These are phyloP conservation scores for Salvelinus alpinus DNA, from an alignment of 2,113 vertebrate genomes.

Conservation along the genomic window DNA sequence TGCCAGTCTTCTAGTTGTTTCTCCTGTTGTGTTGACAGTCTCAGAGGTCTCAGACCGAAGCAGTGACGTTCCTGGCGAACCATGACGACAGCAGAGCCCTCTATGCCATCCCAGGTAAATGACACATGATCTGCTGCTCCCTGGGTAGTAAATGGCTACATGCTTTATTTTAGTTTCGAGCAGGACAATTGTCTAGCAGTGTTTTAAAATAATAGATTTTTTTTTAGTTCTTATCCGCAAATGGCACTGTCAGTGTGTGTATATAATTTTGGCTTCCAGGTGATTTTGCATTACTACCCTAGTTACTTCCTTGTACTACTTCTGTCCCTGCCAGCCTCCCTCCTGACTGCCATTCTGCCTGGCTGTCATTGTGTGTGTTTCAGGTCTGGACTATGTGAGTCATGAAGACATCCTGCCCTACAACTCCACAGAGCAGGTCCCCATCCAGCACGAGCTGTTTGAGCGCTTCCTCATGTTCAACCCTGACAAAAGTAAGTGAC, in stretches of 20 bases:
- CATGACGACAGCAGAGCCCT: slow-evolving; percentile 97
- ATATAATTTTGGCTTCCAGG: slow-evolving; percentile 45
- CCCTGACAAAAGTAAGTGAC: slow-evolving; percentile 86
- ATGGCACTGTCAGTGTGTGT: no score
- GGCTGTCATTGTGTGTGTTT: slow-evolving; percentile 10
- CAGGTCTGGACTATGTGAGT: slow-evolving; percentile 96
- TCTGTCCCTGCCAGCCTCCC: no score
- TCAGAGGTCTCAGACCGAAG: slow-evolving; percentile 96
- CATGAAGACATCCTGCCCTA: slow-evolving; percentile 98
- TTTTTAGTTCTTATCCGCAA: no score
- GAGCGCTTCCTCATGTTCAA: slow-evolving; percentile 94
- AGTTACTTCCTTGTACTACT: no score
- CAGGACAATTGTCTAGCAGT: no score
- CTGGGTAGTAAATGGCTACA: no score
- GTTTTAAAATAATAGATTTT: no score
- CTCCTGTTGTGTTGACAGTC: slow-evolving; percentile 75
- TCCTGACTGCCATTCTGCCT: neutral
- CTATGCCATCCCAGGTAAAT: slow-evolving; percentile 93
- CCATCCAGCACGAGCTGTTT: slow-evolving; percentile 97
- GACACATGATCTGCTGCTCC: neutral
- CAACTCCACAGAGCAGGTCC: slow-evolving; percentile 89
- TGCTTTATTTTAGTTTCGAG: no score
- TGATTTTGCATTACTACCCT: no score
- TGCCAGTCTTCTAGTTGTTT: slow-evolving; percentile 16
- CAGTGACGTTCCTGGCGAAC: slow-evolving; percentile 96